Evolutionary conservation across 1,140 invertebrate genomes (phyloP).

Genomic region (Drosophila fuyamai): DNA sequence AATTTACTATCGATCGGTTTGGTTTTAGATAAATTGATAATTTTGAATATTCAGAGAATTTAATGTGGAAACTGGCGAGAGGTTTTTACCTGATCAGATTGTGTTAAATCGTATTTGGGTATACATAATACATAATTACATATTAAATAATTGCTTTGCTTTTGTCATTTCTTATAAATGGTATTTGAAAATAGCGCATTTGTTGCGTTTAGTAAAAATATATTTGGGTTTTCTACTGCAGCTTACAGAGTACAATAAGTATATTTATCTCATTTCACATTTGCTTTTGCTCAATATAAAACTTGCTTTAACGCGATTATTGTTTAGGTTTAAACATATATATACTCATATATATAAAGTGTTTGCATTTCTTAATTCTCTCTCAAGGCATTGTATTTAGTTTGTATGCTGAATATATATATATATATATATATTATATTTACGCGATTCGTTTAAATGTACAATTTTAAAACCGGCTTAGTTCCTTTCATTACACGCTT

Average conservation of each 20-base stretch:
- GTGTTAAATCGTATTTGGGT: constrained; percentile 37
- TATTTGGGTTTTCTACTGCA: constrained; percentile 78
- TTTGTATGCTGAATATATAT: constrained; percentile 50
- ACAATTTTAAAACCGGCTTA: constrained; percentile 82
- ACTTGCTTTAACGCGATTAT: constrained; percentile 51
- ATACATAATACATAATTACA: constrained; percentile 76
- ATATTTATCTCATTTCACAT: constrained; percentile 51
- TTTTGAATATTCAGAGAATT: constrained; percentile 34
- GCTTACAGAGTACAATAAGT: constrained; percentile 61
- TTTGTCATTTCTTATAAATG: constrained; percentile 77
- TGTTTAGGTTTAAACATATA: constrained; percentile 54
- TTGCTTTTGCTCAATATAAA: constrained; percentile 60
- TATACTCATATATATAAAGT: constrained; percentile 56
- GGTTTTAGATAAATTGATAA: constrained; percentile 21
- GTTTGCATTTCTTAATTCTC: constrained; percentile 70
- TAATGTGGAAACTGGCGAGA: constrained; percentile 25
- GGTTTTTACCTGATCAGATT: constrained; percentile 38
- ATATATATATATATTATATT: constrained; percentile 19
- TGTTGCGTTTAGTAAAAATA: constrained; percentile 80
- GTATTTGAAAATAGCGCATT: constrained; percentile 80
- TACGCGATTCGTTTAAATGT: constrained; percentile 68
- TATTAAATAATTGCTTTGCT: constrained; percentile 83
- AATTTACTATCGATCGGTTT: constrained; percentile 24
- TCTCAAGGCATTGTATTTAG: constrained; percentile 75
- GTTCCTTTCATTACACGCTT: constrained; percentile 77